phyloP scores from a whole-genome alignment of 2,888 invertebrate genomes.

The Dexiosoma caninum region DNA sequence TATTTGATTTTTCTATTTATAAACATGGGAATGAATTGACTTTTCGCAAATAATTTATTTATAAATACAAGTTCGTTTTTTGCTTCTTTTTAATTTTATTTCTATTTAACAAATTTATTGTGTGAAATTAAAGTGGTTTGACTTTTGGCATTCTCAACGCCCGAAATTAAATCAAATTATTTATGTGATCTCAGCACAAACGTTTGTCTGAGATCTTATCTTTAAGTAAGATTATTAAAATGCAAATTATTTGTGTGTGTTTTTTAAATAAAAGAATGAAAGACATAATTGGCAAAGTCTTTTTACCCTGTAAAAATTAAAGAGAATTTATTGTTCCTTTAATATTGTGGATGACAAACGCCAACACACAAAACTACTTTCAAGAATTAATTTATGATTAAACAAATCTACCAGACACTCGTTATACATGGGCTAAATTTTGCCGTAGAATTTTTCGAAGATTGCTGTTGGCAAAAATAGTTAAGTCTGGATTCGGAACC shows the following conservation, averaged over 20 bases:
- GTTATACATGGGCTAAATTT: too few species aligned
- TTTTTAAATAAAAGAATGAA: background rate
- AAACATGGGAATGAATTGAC: constrained; percentile 15
- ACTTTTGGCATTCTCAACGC: constrained; percentile 49
- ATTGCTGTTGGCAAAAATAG: too few species aligned
- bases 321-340: too few species aligned
- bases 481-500: too few species aligned
- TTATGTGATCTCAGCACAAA: background rate
- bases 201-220: background rate
- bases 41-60: constrained; percentile 29
- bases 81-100: constrained; percentile 6
- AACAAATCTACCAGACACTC: too few species aligned
- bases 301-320: background rate
- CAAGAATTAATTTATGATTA: too few species aligned
- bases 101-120: constrained; percentile 24
- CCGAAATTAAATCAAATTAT: background rate
- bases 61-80: background rate
- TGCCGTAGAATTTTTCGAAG: too few species aligned
- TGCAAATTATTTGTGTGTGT: constrained; percentile 7
- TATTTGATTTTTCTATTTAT: background rate
- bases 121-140: constrained; percentile 55
- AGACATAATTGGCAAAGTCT: background rate
- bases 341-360: too few species aligned
- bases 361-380: too few species aligned
- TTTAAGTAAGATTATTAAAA: constrained; percentile 19